Base-by-base conservation (phyloP, 2,888 invertebrate species). In the Harmothoe impar region DNA sequence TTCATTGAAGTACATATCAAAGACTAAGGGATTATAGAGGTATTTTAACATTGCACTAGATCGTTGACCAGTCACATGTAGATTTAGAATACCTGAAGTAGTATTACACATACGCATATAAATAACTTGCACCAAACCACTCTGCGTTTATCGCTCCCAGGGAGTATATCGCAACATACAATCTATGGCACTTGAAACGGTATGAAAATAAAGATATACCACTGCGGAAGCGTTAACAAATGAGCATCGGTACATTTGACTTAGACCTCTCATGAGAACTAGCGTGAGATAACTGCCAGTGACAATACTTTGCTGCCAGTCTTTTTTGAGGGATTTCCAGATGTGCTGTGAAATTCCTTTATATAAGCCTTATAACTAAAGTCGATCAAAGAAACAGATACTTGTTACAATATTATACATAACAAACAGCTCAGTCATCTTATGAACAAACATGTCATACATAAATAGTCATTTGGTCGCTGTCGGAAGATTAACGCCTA, bases 31-130 rank as follows among this genome's bases (percentile, higher is more conserved):
- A 43, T 10, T 43, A 10, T 43, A 43, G 43, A 43, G 43, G 62
- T 62, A 62, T 62, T 62, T 5, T 62, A 62, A 62, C 62, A 62
- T 62, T 62, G 62, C 62, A 62, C 62, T n/a, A n/a, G n/a, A 62
- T 17, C 54, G 17, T 15, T 52, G 54, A 52, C 54, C 54, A 52
- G 54, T 52, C 54, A 52, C 54, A 52, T 17, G 54, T 52, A 10
- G 10, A 52, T 52, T 52, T 52, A n/a, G n/a, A n/a, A n/a, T 43
- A 43, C 62, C 62, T 62, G 62, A 62, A 62, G 7, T 62, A 62
- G 23, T n/a, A n/a, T n/a, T 62, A 62, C n/a, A 62, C 3, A 62
- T 62, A 62, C 62, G 62, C n/a, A n/a, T 62, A 62, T 62, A 62
- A n/a, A 20, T 43, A 62, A n/a, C 62, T 20, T 20, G 23, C 62